Conservation (phyloP, 2,113 vertebrate species). For the Symphodus melops region DNA sequence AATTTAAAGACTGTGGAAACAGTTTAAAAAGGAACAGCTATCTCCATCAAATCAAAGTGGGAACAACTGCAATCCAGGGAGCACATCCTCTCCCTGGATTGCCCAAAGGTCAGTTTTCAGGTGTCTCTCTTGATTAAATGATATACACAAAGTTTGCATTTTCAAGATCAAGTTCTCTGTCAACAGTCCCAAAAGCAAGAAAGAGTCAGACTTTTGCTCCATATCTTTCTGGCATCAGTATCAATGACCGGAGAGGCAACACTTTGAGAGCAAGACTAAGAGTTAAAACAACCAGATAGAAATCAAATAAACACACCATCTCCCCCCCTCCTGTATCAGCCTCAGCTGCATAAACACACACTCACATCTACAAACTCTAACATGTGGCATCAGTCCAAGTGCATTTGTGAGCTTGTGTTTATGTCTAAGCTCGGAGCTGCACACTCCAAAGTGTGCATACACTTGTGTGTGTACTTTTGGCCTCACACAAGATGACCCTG, state of each 20-base stretch:
- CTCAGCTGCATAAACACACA: conserved; percentile 80
- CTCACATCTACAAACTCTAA: conserved; percentile 56
- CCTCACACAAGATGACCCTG: conserved; percentile 48
- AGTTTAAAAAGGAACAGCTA: conserved; percentile 3
- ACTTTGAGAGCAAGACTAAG: conserved; percentile 66
- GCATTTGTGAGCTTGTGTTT: conserved; percentile 60
- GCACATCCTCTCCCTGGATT: not conserved
- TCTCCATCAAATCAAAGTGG: conserved; percentile 16
- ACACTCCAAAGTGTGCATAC: conserved; percentile 15
- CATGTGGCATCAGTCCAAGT: conserved; percentile 63
- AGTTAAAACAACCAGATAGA: conserved; percentile 80
- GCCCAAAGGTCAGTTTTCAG: conserved; percentile 19
- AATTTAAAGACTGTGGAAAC: conserved; percentile 8
- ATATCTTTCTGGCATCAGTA: conserved; percentile 66
- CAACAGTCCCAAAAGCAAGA: conserved; percentile 21
- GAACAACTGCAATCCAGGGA: conserved; percentile 28
- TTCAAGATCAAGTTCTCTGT: conserved; percentile 26
- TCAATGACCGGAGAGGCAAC: conserved; percentile 65
- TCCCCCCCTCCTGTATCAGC: conserved; percentile 43
- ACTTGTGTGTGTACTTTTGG: no score
- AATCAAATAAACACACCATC: conserved; percentile 77
- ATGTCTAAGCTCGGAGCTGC: conserved; percentile 6
- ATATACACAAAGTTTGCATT: conserved; percentile 34
- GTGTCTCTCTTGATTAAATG: conserved; percentile 32
- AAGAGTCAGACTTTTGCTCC: conserved; percentile 20